Evolutionary conservation across 2,113 vertebrate genomes (phyloP).

Genomic region (Glaucidium brasilianum): DNA sequence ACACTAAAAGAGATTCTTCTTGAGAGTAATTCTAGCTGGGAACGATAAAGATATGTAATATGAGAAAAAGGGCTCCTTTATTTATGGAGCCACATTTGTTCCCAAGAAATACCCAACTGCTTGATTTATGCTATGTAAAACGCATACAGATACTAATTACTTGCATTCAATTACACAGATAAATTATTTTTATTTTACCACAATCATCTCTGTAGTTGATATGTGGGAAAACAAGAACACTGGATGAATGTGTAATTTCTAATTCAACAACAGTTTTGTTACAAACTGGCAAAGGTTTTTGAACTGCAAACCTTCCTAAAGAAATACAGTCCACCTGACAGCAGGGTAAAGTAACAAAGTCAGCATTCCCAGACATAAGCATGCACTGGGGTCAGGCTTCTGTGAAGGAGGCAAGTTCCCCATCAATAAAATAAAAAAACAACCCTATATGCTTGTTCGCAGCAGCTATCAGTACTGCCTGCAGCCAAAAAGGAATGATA

Average conservation of each 20-base stretch:
- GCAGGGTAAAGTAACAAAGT: background rate
- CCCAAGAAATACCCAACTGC: background rate
- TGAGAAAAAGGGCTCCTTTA: background rate
- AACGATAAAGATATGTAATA: background rate
- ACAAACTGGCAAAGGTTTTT: background rate
- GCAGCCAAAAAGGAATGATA: fast-evolving
- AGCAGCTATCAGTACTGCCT: background rate
- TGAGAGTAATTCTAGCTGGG: background rate
- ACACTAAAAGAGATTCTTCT: background rate
- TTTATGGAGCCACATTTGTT: background rate
- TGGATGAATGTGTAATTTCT: fast-evolving
- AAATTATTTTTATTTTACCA: background rate
- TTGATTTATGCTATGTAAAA: background rate
- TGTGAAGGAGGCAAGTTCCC: background rate
- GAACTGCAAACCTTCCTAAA: background rate
- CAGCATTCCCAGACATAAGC: background rate
- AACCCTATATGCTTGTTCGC: fast-evolving
- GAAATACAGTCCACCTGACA: background rate
- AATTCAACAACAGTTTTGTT: background rate
- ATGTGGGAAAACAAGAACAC: background rate
- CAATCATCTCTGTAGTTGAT: background rate
- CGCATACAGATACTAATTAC: background rate
- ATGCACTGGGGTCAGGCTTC: background rate
- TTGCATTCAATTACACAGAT: background rate
- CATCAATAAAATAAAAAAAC: background rate